These are phyloP conservation scores for Catharus bicknelli DNA, from an alignment of 2,113 vertebrate species.

Conservation along the genomic window DNA sequence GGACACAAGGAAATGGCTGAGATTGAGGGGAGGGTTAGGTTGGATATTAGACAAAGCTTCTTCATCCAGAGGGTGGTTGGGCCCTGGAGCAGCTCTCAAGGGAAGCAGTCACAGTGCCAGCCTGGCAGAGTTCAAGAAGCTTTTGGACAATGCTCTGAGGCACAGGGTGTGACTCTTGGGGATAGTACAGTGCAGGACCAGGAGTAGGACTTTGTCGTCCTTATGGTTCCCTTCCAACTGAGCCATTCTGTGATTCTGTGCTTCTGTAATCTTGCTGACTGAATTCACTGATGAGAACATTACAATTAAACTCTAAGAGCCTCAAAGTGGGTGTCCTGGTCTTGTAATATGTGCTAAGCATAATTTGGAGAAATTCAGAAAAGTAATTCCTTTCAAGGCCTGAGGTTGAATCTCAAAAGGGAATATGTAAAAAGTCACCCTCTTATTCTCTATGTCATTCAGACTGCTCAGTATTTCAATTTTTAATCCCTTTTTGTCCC, in stretches of 20 bases:
- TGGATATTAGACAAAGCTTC: background rate
- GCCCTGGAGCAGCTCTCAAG: background rate
- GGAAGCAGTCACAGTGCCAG: background rate
- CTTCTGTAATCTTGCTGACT: background rate
- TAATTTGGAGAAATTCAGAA: conserved; percentile 23
- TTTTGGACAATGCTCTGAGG: background rate
- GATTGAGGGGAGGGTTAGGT: too few species aligned
- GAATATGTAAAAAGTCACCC: background rate
- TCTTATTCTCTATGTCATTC: background rate
- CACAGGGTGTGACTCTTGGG: too few species aligned
- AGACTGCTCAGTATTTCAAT: conserved; percentile 40
- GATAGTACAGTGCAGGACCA: background rate
- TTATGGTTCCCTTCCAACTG: background rate
- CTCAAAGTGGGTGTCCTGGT: conserved; percentile 17
- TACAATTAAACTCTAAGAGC: conserved; percentile 4
- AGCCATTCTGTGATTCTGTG: background rate
- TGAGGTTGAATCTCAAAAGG: conserved; percentile 28
- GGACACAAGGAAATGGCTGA: background rate
- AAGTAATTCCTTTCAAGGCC: conserved; percentile 37
- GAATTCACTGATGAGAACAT: background rate
- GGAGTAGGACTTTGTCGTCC: background rate
- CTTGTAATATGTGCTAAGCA: conserved; percentile 14
- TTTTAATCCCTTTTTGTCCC: conserved; percentile 32
- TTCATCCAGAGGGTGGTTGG: accelerated
- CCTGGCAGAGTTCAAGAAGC: background rate